These are phyloP conservation scores for Panulirus ornatus DNA, from an alignment of 1,140 invertebrate genomes.

Conservation along the genomic window DNA sequence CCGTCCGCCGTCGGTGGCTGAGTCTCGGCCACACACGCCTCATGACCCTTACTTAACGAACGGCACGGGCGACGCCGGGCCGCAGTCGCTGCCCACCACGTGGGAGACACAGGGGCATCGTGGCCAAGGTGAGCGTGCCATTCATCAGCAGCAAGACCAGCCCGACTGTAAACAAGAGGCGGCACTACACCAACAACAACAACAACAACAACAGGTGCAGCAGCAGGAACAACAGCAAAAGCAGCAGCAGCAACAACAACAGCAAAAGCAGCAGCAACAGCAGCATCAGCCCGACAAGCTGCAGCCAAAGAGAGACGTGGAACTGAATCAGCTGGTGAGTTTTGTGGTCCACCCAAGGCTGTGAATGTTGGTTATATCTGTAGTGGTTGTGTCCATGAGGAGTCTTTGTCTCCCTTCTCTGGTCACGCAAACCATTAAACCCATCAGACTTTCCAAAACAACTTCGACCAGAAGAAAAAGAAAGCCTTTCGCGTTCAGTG, in stretches of 20 bases:
- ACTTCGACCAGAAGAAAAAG: no score
- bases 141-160: neutral
- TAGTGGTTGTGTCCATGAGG: no score
- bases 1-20: conserved; percentile 19
- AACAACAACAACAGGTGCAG: neutral
- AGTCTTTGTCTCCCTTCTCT: no score
- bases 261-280: neutral
- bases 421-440: no score
- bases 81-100: conserved; percentile 30
- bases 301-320: neutral
- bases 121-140: no score
- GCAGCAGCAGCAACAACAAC: no score
- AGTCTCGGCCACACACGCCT: conserved; percentile 44
- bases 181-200: no score
- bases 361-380: no score
- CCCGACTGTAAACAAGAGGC: no score
- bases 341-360: no score
- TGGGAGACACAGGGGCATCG: neutral
- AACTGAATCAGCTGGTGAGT: conserved; percentile 59
- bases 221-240: conserved; percentile 1
- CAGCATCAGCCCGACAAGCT: neutral
- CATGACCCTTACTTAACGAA: conserved; percentile 50
- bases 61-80: conserved; percentile 19
- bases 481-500: no score
- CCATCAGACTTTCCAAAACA: no score